Percentiles rank a stretch among this genome's conserved stretches.
Conservation (phyloP, 1,140 invertebrate species). For the Neoseiulus cucumeris region DNA sequence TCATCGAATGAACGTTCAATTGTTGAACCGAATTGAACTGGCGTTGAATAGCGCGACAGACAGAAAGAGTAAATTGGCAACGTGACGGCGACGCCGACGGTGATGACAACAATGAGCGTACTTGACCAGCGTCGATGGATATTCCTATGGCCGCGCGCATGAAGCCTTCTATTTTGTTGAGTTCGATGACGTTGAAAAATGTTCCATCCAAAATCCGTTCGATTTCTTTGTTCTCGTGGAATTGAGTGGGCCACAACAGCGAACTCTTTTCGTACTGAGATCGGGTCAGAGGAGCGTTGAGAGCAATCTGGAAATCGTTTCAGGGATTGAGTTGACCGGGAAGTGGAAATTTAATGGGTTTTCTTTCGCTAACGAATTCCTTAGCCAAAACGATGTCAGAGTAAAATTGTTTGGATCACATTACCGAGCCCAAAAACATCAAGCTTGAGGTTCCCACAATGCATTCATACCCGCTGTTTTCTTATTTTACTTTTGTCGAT, state of each 20-base stretch:
- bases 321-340: neutral
- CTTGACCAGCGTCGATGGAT: neutral
- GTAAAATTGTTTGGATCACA: neutral
- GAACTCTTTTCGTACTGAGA: conserved; percentile 41
- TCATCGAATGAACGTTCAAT: too few relatives aligned
- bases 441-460: too few relatives aligned
- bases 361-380: neutral
- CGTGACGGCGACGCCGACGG: too few relatives aligned
- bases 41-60: too few relatives aligned
- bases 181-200: conserved; percentile 14
- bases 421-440: neutral
- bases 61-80: too few relatives aligned
- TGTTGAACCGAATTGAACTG: too few relatives aligned
- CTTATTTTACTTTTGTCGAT: neutral
- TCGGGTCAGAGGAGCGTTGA: conserved; percentile 37
- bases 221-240: conserved; percentile 39
- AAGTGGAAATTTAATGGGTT: neutral
- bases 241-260: conserved; percentile 58
- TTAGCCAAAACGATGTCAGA: neutral
- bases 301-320: conserved; percentile 34
- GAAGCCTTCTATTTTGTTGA: neutral
- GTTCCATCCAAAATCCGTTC: conserved; percentile 14
- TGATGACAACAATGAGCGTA: neutral
- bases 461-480: neutral
- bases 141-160: neutral